Evolutionary conservation across 2,797 vertebrate genomes (phyloP).

Genomic region (Agapornis canus): DNA sequence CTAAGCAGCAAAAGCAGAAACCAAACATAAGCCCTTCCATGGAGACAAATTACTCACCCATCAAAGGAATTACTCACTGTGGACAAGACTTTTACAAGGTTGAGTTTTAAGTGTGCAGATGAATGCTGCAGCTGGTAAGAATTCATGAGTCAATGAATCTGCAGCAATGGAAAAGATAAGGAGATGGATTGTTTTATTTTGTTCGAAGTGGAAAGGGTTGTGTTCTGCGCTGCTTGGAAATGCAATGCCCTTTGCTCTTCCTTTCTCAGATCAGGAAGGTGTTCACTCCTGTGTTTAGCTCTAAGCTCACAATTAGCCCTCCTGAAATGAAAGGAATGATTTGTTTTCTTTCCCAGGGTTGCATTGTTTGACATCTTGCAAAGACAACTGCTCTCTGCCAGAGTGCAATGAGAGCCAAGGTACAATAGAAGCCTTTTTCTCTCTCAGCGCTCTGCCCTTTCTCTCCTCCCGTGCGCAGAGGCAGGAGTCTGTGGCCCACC

Average conservation of each 20-base stretch:
- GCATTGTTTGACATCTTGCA: not conserved
- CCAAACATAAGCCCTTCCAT: not conserved
- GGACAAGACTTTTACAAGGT: not conserved
- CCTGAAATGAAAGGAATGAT: not conserved
- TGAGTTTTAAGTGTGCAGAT: conserved; percentile 8
- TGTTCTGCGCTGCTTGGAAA: not conserved
- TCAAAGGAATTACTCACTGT: conserved; percentile 4
- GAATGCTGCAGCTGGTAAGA: conserved; percentile 11
- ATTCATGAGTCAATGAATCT: conserved; percentile 1
- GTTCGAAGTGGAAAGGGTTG: not conserved
- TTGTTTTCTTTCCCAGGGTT: not conserved
- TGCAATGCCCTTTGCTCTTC: not conserved
- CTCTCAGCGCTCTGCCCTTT: rapidly evolving
- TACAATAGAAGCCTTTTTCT: not conserved
- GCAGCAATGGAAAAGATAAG: not conserved
- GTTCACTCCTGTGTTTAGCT: not conserved
- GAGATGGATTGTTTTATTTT: not conserved
- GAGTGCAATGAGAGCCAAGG: not conserved
- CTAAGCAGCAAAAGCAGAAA: not conserved
- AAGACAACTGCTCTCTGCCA: rapidly evolving
- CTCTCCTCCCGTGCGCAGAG: rapidly evolving
- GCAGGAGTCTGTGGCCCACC: too few species aligned
- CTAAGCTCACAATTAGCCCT: not conserved
- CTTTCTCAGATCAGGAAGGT: not conserved
- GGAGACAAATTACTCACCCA: conserved; percentile 31